Percentiles rank a stretch among this genome's conserved stretches.
Conservation (phyloP, 2,888 invertebrate species). For the Didymodactylos carnosus region DNA sequence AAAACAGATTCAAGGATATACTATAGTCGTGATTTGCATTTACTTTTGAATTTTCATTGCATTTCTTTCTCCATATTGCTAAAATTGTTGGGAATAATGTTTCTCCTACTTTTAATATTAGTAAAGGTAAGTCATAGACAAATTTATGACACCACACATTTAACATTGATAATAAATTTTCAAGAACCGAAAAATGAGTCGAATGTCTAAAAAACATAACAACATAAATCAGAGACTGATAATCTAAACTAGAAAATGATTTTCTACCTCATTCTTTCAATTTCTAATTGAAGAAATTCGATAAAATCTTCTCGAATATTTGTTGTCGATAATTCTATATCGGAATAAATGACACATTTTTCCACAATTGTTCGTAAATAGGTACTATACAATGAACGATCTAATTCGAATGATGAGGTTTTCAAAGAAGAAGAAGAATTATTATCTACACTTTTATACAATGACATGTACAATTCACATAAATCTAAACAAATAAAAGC, state of each 20-base stretch:
- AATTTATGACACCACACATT: not conserved
- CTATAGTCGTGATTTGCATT: not conserved
- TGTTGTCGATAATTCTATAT: not conserved
- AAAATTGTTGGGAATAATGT: not conserved
- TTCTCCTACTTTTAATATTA: not conserved
- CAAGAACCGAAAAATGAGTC: not conserved
- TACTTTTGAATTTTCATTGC: not conserved
- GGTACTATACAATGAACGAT: not conserved
- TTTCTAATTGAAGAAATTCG: not conserved
- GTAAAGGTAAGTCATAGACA: not conserved
- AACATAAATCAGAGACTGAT: too few relatives aligned
- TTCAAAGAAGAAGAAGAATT: too few relatives aligned
- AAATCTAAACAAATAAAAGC: not conserved
- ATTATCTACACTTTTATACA: not conserved
- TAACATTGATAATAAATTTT: not conserved
- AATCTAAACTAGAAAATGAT: too few relatives aligned
- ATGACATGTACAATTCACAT: not conserved
- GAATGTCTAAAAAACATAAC: not conserved
- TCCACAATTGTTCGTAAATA: not conserved
- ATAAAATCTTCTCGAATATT: not conserved
- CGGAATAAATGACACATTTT: not conserved
- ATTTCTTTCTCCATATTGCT: not conserved
- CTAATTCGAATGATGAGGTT: not conserved
- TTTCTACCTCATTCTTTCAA: not conserved
- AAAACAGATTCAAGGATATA: too few relatives aligned